A percentile compares a stretch with the other conserved stretches of the same genome.
Conservation (phyloP, 2,888 invertebrate genomes). For the Hoplodrina ambigua region DNA sequence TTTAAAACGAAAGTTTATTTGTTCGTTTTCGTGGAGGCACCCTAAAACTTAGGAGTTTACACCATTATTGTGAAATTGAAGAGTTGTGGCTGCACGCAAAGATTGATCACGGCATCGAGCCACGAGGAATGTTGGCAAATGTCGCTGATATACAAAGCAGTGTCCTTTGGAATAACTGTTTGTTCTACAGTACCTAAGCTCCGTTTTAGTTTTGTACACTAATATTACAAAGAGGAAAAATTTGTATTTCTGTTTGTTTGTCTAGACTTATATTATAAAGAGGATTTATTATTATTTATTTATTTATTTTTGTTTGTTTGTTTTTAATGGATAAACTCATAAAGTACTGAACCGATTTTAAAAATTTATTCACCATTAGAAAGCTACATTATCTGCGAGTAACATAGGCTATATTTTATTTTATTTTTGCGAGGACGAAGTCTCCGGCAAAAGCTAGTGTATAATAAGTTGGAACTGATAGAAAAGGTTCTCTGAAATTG, state of each 20-base stretch:
- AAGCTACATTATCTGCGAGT: too few species aligned
- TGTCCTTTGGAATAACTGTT: conserved; percentile 17
- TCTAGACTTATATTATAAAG: too few species aligned
- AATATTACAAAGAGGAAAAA: too few species aligned
- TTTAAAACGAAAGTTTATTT: conserved; percentile 43
- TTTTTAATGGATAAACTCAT: too few species aligned
- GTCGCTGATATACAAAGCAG: conserved; percentile 8
- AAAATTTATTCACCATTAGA: too few species aligned
- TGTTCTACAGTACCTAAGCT: conserved; percentile 8
- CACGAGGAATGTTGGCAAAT: conserved; percentile 30
- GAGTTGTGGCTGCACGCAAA: conserved; percentile 50
- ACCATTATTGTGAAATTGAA: conserved; percentile 43
- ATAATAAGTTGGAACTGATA: not conserved
- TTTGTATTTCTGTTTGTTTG: too few species aligned
- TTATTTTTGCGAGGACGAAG: too few species aligned
- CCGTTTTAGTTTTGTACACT: not conserved
- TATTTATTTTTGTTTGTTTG: too few species aligned
- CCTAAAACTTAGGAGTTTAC: conserved; percentile 42
- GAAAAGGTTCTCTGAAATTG: not conserved
- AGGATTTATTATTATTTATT: too few species aligned
- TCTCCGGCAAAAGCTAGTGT: too few species aligned
- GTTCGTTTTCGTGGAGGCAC: conserved; percentile 26
- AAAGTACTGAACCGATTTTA: too few species aligned
- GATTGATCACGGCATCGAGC: conserved; percentile 41
- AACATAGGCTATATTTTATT: too few species aligned